A percentile compares a stretch with the other conserved stretches of the same genome.
Conservation (phyloP, 2,888 invertebrate species). For the Oeneis ivallda region DNA sequence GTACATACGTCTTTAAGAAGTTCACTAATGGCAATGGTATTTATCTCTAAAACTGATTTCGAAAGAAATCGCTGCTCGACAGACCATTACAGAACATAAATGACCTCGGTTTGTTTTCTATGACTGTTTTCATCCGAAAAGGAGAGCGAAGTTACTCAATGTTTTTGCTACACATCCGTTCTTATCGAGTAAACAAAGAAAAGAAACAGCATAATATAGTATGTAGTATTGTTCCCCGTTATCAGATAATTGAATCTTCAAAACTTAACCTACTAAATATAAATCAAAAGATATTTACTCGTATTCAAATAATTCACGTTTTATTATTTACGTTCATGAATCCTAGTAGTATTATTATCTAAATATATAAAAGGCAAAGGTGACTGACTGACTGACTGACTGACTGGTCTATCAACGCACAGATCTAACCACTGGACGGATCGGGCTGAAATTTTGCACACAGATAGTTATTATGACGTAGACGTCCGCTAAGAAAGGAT, state of each 20-base stretch:
- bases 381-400: no score
- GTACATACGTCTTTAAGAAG: neutral
- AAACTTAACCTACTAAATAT: conserved; percentile 53
- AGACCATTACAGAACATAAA: conserved; percentile 37
- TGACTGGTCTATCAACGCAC: no score
- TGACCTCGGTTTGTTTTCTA: conserved; percentile 41
- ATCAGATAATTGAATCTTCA: conserved; percentile 75
- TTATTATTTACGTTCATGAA: neutral
- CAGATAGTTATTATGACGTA: no score
- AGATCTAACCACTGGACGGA: no score
- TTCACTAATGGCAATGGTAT: neutral
- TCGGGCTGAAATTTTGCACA: no score
- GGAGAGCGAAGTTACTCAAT: conserved; percentile 55
- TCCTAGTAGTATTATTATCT: neutral
- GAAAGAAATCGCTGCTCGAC: conserved; percentile 20
- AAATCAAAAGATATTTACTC: conserved; percentile 31
- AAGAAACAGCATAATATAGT: conserved; percentile 55
- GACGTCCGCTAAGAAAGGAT: no score
- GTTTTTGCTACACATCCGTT: conserved; percentile 57
- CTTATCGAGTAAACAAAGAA: conserved; percentile 66
- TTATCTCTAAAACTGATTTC: conserved; percentile 11
- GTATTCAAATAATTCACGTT: neutral
- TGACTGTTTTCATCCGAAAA: conserved; percentile 44
- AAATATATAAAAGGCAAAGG: no score
- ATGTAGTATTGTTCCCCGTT: conserved; percentile 67